Evolutionary conservation across 2,888 invertebrate species (phyloP).

Genomic region (Patella ulyssiponensis): DNA sequence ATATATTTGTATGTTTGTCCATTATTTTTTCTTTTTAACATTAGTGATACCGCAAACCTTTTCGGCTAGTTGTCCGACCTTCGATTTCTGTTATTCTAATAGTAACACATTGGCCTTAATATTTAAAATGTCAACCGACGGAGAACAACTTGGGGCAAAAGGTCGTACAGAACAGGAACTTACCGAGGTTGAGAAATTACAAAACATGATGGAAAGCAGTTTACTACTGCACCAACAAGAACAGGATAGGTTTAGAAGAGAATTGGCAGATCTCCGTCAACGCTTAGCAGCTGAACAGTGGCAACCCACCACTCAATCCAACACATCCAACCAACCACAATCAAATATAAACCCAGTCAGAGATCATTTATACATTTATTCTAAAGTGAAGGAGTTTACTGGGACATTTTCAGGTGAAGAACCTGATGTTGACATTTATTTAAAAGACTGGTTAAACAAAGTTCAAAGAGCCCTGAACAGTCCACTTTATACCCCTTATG

Average conservation of each 20-base stretch:
- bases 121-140: no score
- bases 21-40: no score
- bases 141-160: no score
- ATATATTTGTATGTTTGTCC: no score
- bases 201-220: neutral
- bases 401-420: conserved; percentile 5
- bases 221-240: neutral
- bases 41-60: no score
- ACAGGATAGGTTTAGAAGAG: neutral
- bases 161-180: neutral
- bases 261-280: neutral
- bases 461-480: neutral
- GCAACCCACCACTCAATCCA: no score
- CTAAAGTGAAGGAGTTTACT: neutral
- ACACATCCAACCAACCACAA: neutral
- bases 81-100: no score
- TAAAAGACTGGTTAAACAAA: neutral
- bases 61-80: no score
- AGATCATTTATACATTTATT: conserved; percentile 6
- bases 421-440: neutral
- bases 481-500: neutral
- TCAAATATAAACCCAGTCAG: neutral
- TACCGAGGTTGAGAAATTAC: neutral
- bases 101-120: no score
- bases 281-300: neutral